Conservation (phyloP, 1,140 invertebrate species). For the Dendrolimus punctatus region DNA sequence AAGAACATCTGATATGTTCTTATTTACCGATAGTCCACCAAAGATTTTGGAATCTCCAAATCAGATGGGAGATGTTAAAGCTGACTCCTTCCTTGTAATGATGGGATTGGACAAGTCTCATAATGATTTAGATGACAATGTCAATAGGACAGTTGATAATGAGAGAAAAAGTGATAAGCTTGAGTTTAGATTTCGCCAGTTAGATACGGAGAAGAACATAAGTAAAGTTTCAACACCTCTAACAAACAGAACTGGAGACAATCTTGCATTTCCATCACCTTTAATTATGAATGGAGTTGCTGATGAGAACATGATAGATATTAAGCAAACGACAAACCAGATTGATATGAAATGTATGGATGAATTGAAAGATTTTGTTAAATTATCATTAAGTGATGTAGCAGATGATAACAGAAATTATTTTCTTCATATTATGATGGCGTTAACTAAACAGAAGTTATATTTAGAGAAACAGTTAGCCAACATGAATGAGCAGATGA, state of each 20-base stretch:
- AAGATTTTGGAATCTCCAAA: slow-evolving; percentile 30
- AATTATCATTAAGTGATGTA: slow-evolving; percentile 50
- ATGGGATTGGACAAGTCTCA: slow-evolving; percentile 55
- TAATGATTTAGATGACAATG: slow-evolving; percentile 38
- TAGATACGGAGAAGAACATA: slow-evolving; percentile 50
- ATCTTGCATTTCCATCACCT: slow-evolving; percentile 45
- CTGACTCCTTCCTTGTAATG: slow-evolving; percentile 58
- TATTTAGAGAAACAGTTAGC: slow-evolving; percentile 61
- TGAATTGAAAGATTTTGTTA: slow-evolving; percentile 66
- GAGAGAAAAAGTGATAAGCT: slow-evolving; percentile 42
- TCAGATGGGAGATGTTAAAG: slow-evolving; percentile 31
- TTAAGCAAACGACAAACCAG: slow-evolving; percentile 27
- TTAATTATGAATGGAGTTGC: slow-evolving; percentile 32
- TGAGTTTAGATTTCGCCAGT: slow-evolving; percentile 36
- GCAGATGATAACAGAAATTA: slow-evolving; percentile 60
- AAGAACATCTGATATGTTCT: slow-evolving; percentile 55
- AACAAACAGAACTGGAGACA: slow-evolving; percentile 34
- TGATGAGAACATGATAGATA: slow-evolving; percentile 33
- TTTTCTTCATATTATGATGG: slow-evolving; percentile 61
- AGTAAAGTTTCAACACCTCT: slow-evolving; percentile 58
- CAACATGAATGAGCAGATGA: slow-evolving; percentile 47
- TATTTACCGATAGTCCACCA: slow-evolving; percentile 43
- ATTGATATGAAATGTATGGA: slow-evolving; percentile 39
- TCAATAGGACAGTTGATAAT: slow-evolving; percentile 34
- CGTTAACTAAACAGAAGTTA: slow-evolving; percentile 62